phyloP scores from a whole-genome alignment of 2,888 invertebrate species.

The Epirrhoe tristata region DNA sequence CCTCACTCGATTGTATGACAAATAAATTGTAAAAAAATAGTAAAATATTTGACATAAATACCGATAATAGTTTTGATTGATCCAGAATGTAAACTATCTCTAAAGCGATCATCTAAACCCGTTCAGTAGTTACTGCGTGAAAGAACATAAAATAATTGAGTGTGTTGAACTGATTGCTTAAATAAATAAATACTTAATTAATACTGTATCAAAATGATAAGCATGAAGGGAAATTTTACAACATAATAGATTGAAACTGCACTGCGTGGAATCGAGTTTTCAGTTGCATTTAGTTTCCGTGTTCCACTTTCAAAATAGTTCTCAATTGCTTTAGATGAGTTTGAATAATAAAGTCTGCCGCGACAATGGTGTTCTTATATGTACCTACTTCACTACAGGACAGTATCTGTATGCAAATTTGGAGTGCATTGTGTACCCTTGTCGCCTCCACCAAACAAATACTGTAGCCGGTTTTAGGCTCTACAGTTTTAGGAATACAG shows the following conservation, averaged over 20 bases:
- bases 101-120: too few relatives aligned
- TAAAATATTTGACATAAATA: too few relatives aligned
- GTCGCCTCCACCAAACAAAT: slow-evolving; percentile 46
- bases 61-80: too few relatives aligned
- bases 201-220: not conserved
- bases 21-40: too few relatives aligned
- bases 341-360: slow-evolving; percentile 34
- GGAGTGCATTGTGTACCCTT: slow-evolving; percentile 61
- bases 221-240: not conserved
- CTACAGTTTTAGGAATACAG: slow-evolving; percentile 12
- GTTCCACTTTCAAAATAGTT: slow-evolving; percentile 36
- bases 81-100: too few relatives aligned
- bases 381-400: slow-evolving; percentile 30
- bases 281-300: slow-evolving; percentile 26
- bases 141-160: too few relatives aligned
- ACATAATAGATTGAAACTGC: slow-evolving; percentile 13
- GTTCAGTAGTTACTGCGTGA: too few relatives aligned
- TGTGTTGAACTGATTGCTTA: not conserved
- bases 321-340: slow-evolving; percentile 33
- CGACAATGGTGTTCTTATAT: slow-evolving; percentile 30
- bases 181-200: too few relatives aligned
- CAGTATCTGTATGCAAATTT: slow-evolving; percentile 70
- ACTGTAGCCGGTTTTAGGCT: slow-evolving; percentile 14
- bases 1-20: too few relatives aligned
- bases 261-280: slow-evolving; percentile 8